phyloP scores from a whole-genome alignment of 2,797 vertebrate genomes.

The Ceryle rudis region DNA sequence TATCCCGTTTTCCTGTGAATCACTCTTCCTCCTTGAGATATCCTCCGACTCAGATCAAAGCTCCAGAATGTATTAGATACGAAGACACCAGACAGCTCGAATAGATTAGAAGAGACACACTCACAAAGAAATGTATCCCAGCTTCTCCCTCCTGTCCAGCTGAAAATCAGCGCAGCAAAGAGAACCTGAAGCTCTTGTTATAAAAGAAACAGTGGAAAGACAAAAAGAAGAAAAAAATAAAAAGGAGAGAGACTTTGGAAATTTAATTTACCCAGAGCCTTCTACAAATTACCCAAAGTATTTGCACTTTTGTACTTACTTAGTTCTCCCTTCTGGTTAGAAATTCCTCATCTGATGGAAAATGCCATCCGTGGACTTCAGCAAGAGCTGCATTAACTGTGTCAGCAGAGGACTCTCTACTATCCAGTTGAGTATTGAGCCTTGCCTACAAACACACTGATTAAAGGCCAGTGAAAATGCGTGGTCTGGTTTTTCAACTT shows the following conservation, averaged over 20 bases:
- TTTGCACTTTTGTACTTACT: background rate
- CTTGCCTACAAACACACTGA: constrained; percentile 12
- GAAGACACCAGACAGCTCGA: constrained; percentile 26
- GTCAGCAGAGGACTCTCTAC: background rate
- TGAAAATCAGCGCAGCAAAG: background rate
- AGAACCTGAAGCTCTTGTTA: background rate
- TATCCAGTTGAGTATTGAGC: background rate
- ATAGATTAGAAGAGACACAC: background rate
- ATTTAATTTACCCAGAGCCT: background rate
- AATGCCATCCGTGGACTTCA: background rate
- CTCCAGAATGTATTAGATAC: background rate
- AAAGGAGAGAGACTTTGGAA: background rate
- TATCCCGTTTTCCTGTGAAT: constrained; percentile 32
- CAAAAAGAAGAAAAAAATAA: background rate
- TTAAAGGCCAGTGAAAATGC: constrained; percentile 12
- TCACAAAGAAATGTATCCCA: background rate
- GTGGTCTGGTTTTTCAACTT: background rate
- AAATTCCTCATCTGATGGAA: background rate
- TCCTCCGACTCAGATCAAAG: constrained; percentile 39
- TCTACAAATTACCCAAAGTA: background rate
- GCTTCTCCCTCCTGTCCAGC: background rate
- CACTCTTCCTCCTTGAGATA: background rate
- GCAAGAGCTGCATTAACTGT: background rate
- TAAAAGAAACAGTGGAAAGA: background rate
- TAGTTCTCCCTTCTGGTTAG: background rate